Conservation (phyloP, 1,140 invertebrate species). For the Nymphalis io region DNA sequence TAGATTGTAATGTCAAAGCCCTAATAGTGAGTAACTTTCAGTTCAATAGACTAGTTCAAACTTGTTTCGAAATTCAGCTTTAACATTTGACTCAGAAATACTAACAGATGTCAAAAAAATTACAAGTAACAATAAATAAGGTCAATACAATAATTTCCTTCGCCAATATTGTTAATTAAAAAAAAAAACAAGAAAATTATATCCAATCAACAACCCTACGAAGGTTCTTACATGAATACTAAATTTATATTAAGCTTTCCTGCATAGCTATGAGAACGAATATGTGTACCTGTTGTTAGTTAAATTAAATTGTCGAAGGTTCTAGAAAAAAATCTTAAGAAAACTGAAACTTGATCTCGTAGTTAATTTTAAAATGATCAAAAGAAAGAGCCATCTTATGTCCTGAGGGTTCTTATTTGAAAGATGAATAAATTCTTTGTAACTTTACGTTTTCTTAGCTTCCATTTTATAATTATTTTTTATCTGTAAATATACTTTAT, state of each 20-base stretch:
- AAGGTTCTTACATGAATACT: constrained; percentile 38
- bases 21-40: too few species aligned
- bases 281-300: constrained; percentile 35
- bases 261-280: constrained; percentile 38
- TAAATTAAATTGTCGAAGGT: constrained; percentile 34
- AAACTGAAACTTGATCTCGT: neutral
- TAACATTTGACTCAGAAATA: too few species aligned
- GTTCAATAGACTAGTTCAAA: too few species aligned
- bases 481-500: neutral
- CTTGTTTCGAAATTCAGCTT: too few species aligned
- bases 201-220: constrained; percentile 24
- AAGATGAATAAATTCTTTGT: neutral
- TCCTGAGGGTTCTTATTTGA: constrained; percentile 1
- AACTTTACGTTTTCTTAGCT: neutral
- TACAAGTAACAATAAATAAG: too few species aligned
- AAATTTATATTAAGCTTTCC: constrained; percentile 41
- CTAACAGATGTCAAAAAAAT: too few species aligned
- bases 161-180: neutral
- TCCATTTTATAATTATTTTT: neutral
- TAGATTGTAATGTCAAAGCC: too few species aligned
- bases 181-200: neutral
- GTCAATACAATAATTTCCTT: too few species aligned
- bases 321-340: constrained; percentile 15
- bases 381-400: neutral
- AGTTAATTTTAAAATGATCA: constrained; percentile 8